Evolutionary conservation across 2,888 invertebrate genomes (phyloP).

Genomic region (Drosophila dives): DNA sequence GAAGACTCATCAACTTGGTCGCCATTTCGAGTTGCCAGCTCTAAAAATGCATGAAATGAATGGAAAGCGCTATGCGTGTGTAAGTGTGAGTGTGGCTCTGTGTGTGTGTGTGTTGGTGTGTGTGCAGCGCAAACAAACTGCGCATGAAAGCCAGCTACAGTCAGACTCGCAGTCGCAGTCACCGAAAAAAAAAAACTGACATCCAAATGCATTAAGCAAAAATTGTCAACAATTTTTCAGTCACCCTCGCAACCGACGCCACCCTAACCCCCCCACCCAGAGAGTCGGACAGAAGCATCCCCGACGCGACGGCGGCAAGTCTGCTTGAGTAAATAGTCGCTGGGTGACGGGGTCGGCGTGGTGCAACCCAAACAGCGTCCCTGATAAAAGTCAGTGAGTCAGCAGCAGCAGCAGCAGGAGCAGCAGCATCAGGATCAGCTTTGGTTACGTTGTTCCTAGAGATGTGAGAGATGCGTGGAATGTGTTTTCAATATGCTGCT

Average conservation of each 20-base stretch:
- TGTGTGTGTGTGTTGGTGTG: conserved; percentile 29
- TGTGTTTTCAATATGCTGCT: not conserved
- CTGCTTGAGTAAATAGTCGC: conserved; percentile 68
- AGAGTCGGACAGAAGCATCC: conserved; percentile 42
- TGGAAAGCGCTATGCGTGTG: conserved; percentile 38
- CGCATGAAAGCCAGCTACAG: conserved; percentile 41
- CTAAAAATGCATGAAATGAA: conserved; percentile 71
- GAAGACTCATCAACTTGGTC: conserved; percentile 56
- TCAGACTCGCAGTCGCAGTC: conserved; percentile 27
- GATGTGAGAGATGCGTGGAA: conserved; percentile 18
- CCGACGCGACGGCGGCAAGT: conserved; percentile 72
- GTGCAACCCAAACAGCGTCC: not conserved
- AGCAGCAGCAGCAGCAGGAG: conserved; percentile 26
- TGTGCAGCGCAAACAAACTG: conserved; percentile 65
- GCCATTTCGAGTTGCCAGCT: conserved; percentile 57
- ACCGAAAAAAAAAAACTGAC: conserved; percentile 54
- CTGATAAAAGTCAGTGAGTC: conserved; percentile 57
- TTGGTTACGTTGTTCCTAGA: conserved; percentile 10
- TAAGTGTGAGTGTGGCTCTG: conserved; percentile 12
- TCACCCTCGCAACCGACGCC: conserved; percentile 36
- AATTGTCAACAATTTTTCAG: conserved; percentile 80
- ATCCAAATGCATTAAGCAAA: conserved; percentile 80
- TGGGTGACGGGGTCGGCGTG: conserved; percentile 1
- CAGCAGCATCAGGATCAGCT: conserved; percentile 2
- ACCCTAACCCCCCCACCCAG: not conserved